Evolutionary conservation across 53 echinoderm and acorn worm species (phyloP).

Genomic region (Mesocentrotus franciscanus): DNA sequence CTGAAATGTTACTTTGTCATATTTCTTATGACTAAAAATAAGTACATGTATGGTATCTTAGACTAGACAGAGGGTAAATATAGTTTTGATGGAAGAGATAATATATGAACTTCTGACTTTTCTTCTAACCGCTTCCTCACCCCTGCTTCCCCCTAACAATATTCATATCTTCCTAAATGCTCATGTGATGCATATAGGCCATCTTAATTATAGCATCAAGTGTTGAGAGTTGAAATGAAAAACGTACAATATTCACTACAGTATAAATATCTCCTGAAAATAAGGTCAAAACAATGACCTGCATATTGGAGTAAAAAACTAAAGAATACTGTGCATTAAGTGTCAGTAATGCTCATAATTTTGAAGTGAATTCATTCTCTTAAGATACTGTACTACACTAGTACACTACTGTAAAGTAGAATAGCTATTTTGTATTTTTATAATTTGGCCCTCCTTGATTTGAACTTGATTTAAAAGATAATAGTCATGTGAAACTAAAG

Average conservation of each 20-base stretch:
- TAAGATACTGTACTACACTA: too few relatives aligned
- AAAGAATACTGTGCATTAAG: too few relatives aligned
- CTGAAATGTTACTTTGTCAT: neutral
- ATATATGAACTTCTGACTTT: slow-evolving; percentile 36
- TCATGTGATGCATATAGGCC: neutral
- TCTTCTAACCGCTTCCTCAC: slow-evolving; percentile 4
- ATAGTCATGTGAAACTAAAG: too few relatives aligned
- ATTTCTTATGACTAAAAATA: neutral
- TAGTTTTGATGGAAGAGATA: slow-evolving; percentile 32
- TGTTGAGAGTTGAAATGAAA: neutral
- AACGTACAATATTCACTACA: neutral
- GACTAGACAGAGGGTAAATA: slow-evolving; percentile 40
- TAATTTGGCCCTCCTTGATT: too few relatives aligned
- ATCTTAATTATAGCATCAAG: neutral
- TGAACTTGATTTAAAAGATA: too few relatives aligned
- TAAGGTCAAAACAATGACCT: neutral
- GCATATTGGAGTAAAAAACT: too few relatives aligned
- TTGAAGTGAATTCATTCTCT: too few relatives aligned
- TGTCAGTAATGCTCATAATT: too few relatives aligned
- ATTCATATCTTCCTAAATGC: slow-evolving; percentile 37
- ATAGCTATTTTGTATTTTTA: too few relatives aligned
- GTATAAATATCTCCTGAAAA: neutral
- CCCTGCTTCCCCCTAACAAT: neutral
- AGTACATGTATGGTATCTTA: slow-evolving; percentile 46
- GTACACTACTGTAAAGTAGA: too few relatives aligned